phyloP scores from a whole-genome alignment of 2,888 invertebrate genomes.

The Synergus gifuensis region DNA sequence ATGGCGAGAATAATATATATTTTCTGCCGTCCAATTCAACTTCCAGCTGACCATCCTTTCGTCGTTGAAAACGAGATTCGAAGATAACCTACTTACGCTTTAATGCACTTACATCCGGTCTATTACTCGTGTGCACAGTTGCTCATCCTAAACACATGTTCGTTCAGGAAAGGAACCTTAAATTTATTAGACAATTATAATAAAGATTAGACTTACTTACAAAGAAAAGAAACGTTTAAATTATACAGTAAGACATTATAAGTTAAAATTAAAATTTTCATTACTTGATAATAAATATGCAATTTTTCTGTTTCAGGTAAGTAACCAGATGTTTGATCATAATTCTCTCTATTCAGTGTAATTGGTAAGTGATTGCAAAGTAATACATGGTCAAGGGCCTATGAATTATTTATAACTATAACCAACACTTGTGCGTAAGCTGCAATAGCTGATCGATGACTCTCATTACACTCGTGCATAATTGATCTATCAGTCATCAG shows the following conservation, averaged over 20 bases:
- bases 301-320: conserved; percentile 27
- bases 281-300: background rate
- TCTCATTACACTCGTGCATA: background rate
- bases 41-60: conserved; percentile 12
- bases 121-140: background rate
- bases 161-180: background rate
- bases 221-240: background rate
- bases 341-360: conserved; percentile 9
- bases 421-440: background rate
- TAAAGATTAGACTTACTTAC: background rate
- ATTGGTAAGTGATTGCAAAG: conserved; percentile 33
- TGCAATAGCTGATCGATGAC: conserved; percentile 30
- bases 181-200: background rate
- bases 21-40: conserved; percentile 31
- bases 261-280: background rate
- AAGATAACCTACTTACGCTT: conserved; percentile 24
- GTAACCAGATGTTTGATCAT: background rate
- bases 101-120: background rate
- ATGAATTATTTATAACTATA: conserved; percentile 38
- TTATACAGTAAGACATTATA: background rate
- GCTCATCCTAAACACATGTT: background rate
- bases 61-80: conserved; percentile 3
- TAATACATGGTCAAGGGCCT: conserved; percentile 7
- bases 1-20: conserved; percentile 11
- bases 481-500: background rate